phyloP scores from a whole-genome alignment of 2,797 vertebrate species.

The Sciurus vulgaris region DNA sequence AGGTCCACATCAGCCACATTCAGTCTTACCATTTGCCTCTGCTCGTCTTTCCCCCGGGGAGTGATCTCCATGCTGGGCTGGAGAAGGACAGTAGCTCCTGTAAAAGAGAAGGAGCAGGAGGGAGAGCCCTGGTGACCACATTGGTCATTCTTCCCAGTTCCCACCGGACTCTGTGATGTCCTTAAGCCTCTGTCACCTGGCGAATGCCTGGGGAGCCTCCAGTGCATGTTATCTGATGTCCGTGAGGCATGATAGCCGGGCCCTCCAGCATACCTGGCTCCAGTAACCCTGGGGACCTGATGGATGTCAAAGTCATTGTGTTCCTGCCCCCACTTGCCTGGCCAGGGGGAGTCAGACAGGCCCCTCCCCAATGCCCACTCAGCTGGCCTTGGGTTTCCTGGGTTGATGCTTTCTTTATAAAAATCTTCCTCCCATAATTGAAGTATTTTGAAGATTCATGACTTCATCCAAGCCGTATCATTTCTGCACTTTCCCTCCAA shows the following conservation, averaged over 20 bases:
- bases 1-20: rapidly evolving
- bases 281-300: not conserved
- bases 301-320: too few species aligned
- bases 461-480: not conserved
- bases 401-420: not conserved
- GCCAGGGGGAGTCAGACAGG: too few species aligned
- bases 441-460: not conserved
- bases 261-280: not conserved
- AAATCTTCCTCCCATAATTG: not conserved
- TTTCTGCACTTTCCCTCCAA: not conserved
- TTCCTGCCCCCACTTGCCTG: not conserved
- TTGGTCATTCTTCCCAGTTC: not conserved
- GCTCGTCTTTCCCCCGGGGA: not conserved
- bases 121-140: not conserved
- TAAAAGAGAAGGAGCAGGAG: not conserved
- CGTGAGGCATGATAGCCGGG: rapidly evolving
- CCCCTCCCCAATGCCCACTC: not conserved
- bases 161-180: not conserved
- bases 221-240: rapidly evolving
- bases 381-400: not conserved
- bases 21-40: not conserved
- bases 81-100: not conserved
- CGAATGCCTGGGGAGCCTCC: not conserved
- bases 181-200: rapidly evolving
- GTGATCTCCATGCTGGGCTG: too few species aligned